Evolutionary conservation across 2,113 vertebrate species (phyloP).

Genomic region (Excalfactoria chinensis): DNA sequence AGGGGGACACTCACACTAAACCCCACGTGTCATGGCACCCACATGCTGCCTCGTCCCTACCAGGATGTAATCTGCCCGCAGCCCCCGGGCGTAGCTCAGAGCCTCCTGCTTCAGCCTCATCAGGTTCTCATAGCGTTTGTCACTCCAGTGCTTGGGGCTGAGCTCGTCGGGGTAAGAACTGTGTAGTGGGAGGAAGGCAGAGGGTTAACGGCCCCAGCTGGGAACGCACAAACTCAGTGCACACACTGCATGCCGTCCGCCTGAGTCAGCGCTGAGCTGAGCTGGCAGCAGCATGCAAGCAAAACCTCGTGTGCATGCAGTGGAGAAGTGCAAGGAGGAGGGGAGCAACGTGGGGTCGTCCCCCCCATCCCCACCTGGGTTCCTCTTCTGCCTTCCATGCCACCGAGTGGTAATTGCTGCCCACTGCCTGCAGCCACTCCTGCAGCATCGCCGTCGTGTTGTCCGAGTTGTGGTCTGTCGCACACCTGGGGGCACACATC

Average conservation of each 20-base stretch:
- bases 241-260: rapidly evolving
- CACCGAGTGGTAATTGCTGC: slow-evolving; percentile 84
- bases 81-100: slow-evolving; percentile 86
- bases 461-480: slow-evolving; percentile 92
- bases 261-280: slow-evolving; percentile 15
- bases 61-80: slow-evolving; percentile 91
- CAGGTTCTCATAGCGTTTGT: slow-evolving; percentile 89
- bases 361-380: slow-evolving; percentile 80
- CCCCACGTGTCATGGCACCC: neutral
- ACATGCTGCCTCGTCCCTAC: slow-evolving; percentile 67
- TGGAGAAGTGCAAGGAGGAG: neutral
- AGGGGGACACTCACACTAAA: rapidly evolving
- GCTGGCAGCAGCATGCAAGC: neutral
- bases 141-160: slow-evolving; percentile 94
- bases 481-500: slow-evolving; percentile 79
- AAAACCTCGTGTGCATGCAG: too few species aligned
- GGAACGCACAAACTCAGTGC: neutral
- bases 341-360: too few species aligned
- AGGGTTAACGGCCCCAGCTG: neutral
- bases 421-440: slow-evolving; percentile 89
- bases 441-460: slow-evolving; percentile 87
- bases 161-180: slow-evolving; percentile 91
- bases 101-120: slow-evolving; percentile 96
- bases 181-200: neutral
- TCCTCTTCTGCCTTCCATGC: slow-evolving; percentile 86